Evolutionary conservation across 2,888 invertebrate species (phyloP).

Genomic region (Nebria brevicollis): DNA sequence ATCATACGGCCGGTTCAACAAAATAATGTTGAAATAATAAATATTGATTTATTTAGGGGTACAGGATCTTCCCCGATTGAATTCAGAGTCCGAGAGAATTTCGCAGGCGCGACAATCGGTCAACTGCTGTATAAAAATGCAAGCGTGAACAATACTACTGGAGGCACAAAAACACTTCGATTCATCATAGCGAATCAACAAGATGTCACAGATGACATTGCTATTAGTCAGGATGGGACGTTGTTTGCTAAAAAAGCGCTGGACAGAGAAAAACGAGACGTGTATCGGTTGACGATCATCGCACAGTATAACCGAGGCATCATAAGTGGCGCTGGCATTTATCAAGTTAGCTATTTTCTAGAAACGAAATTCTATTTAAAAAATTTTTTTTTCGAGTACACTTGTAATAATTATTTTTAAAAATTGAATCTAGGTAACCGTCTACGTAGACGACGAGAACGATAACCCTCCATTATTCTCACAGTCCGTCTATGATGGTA

Average conservation of each 20-base stretch:
- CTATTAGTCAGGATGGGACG: slow-evolving; percentile 81
- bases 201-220: slow-evolving; percentile 81
- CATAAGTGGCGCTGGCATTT: slow-evolving; percentile 77
- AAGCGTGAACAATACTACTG: slow-evolving; percentile 53
- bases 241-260: slow-evolving; percentile 80
- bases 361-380: neutral
- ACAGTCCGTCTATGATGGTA: slow-evolving; percentile 76
- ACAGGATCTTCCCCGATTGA: slow-evolving; percentile 76
- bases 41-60: slow-evolving; percentile 65
- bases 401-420: neutral
- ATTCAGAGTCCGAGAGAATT: slow-evolving; percentile 81
- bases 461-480: slow-evolving; percentile 88
- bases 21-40: slow-evolving; percentile 25
- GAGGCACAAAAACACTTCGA: slow-evolving; percentile 65
- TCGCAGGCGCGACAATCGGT: slow-evolving; percentile 78
- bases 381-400: neutral
- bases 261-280: slow-evolving; percentile 79
- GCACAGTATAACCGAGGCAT: slow-evolving; percentile 79
- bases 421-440: slow-evolving; percentile 64
- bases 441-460: slow-evolving; percentile 86
- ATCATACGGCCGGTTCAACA: no score
- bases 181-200: slow-evolving; percentile 86
- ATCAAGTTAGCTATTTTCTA: slow-evolving; percentile 67
- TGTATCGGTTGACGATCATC: slow-evolving; percentile 81
- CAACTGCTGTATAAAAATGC: slow-evolving; percentile 70